These are phyloP conservation scores for Nemapogon koenigi DNA, from an alignment of 2,888 invertebrate genomes.

Conservation along the genomic window DNA sequence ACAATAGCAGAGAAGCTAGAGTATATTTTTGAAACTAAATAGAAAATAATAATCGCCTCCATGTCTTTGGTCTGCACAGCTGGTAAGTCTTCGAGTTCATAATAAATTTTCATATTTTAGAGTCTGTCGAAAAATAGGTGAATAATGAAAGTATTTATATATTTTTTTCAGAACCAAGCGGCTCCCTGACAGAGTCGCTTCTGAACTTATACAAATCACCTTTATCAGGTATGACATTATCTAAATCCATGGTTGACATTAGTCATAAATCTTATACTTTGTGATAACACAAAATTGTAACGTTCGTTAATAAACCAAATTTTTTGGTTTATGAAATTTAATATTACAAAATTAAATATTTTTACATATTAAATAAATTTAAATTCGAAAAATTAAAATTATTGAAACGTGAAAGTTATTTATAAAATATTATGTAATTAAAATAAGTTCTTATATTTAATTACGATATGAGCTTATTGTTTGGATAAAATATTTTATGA, in stretches of 20 bases:
- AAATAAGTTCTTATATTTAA: no score
- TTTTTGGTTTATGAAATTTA: neutral
- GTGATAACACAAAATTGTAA: no score
- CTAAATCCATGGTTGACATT: no score
- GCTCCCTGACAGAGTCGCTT: conserved; percentile 52
- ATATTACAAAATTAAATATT: neutral
- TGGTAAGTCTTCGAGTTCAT: conserved; percentile 31
- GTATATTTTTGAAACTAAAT: conserved; percentile 37
- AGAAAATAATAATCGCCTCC: conserved; percentile 28
- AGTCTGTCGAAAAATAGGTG: neutral
- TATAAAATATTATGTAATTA: neutral
- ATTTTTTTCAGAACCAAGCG: conserved; percentile 50
- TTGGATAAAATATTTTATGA: no score
- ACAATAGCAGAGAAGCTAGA: conserved; percentile 35
- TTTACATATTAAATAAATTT: neutral
- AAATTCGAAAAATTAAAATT: neutral
- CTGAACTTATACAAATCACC: conserved; percentile 60
- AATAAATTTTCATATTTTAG: conserved; percentile 1
- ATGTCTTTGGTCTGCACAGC: conserved; percentile 60
- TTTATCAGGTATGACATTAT: conserved; percentile 42
- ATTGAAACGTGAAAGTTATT: neutral
- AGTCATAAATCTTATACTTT: no score
- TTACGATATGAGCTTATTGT: no score
- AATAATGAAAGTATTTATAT: conserved; percentile 13
- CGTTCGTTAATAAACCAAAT: no score